Base-by-base conservation (phyloP, 2,797 vertebrate species). In the Antrozous pallidus region DNA sequence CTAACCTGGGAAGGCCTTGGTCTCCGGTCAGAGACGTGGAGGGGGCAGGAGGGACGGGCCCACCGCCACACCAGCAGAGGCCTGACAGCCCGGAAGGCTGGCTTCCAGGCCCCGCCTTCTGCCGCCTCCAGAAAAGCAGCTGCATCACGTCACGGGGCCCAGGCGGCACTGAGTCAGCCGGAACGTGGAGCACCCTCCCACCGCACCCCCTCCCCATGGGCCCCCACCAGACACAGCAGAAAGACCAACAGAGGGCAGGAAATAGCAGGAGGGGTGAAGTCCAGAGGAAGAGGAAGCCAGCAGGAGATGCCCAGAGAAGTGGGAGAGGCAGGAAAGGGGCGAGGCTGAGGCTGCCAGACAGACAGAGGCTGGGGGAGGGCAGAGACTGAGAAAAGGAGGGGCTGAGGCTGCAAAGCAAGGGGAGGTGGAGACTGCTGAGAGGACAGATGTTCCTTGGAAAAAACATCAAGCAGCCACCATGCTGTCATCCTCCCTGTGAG, bases 81-180 rank as follows among this genome's bases (percentile, higher is more conserved):
- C 90, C 47, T 24, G 40, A 9, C 12, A 10, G 12, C 7, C 22
- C 8, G 17, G 42, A 63, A 45, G 51, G 58, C 58, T 61, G 74
- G 49, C 28, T 12, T 33, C 45, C 1, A 4, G 56, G 56, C 58
- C 33, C 49, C 45, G 65, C 45, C 79, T 67, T 83, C 42, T 78
- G 51, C 65, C 17, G 31, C 83, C 91, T 38, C 58, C n/a, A 49
- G 17, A 70, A 14, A 78, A 94, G 83, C 82, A 89, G 42, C 33
- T 42, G 49, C 28, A 14, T 49, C 51, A 67, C 11, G n/a, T n/a
- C n/a, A n/a, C n/a, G n/a, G n/a, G 61, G 71, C 31, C 22, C 33
- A 42, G 63, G 38, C 38, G 49, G 67, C 42, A 26, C 54, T 2
- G 10, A 40, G 56, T 26, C 65, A 38, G 63, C 22, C 11, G 45